Percentiles rank a stretch among this genome's conserved stretches.
Conservation (phyloP, 2,888 invertebrate genomes). For the Altica lythri region DNA sequence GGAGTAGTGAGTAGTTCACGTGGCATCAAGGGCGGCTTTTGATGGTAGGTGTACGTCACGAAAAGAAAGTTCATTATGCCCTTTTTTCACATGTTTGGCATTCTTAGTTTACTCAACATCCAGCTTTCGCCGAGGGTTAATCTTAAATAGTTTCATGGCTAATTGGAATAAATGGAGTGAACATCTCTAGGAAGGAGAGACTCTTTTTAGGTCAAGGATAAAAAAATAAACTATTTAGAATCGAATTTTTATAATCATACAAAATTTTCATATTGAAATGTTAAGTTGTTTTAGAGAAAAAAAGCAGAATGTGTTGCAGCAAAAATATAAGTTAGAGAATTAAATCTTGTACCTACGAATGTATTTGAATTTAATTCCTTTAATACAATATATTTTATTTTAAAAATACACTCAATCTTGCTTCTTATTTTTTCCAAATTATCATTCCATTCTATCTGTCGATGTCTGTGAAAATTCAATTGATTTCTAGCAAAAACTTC, state of each 20-base stretch:
- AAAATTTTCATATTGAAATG: no score
- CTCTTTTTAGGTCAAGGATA: slow-evolving; percentile 9
- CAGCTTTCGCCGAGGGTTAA: slow-evolving; percentile 2
- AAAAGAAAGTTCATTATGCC: slow-evolving; percentile 28
- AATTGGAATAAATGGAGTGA: slow-evolving; percentile 10
- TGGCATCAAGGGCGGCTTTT: slow-evolving; percentile 5
- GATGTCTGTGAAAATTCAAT: background rate
- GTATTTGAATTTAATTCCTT: no score
- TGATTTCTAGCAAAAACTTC: background rate
- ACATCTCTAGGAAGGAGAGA: slow-evolving; percentile 3
- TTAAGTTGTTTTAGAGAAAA: no score
- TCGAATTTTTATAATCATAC: no score
- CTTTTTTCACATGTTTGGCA: slow-evolving; percentile 29
- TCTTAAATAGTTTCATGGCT: slow-evolving; percentile 12
- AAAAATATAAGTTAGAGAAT: no score
- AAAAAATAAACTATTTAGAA: no score
- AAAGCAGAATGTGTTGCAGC: no score
- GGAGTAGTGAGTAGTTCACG: slow-evolving; percentile 16
- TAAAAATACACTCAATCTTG: no score
- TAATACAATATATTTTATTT: no score
- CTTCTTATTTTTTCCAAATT: no score
- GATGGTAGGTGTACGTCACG: slow-evolving; percentile 20
- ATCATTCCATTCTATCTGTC: no score
- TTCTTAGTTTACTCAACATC: slow-evolving; percentile 11
- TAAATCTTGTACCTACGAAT: no score